Percentiles rank a stretch among this genome's conserved stretches.
These are phyloP conservation scores for Pandion haliaetus DNA, from an alignment of 2,113 vertebrate species.

Conservation along the genomic window DNA sequence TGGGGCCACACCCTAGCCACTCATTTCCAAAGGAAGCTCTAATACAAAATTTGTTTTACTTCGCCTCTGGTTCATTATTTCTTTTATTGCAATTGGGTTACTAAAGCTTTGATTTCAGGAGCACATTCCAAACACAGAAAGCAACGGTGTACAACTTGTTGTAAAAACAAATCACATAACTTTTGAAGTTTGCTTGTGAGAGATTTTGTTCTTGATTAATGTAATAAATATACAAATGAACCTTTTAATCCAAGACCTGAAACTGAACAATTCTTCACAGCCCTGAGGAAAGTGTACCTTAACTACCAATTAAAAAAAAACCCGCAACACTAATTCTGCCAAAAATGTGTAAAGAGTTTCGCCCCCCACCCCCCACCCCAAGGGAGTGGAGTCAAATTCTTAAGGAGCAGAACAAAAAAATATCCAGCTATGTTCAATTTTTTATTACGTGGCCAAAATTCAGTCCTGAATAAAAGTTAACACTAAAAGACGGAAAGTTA, in stretches of 20 bases:
- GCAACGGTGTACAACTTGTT: neutral
- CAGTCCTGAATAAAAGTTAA: neutral
- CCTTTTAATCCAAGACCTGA: neutral
- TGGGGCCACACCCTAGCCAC: neutral
- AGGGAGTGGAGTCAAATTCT: neutral
- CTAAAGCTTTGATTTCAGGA: neutral
- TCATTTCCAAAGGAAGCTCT: neutral
- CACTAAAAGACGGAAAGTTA: neutral
- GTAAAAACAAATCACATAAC: neutral
- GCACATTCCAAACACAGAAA: neutral
- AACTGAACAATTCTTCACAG: neutral
- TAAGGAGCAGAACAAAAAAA: neutral
- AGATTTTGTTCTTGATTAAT: neutral
- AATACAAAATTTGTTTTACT: neutral
- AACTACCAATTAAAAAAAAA: neutral
- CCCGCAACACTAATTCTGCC: neutral
- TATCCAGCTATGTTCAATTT: neutral
- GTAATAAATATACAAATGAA: neutral
- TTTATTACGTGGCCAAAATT: neutral
- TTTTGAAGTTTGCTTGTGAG: neutral
- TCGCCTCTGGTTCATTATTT: neutral
- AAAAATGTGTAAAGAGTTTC: neutral
- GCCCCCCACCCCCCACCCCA: accelerated
- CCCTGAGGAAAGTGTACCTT: neutral
- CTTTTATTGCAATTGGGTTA: neutral